Conservation (phyloP, 2,888 invertebrate genomes). For the Apocheima hispidaria region DNA sequence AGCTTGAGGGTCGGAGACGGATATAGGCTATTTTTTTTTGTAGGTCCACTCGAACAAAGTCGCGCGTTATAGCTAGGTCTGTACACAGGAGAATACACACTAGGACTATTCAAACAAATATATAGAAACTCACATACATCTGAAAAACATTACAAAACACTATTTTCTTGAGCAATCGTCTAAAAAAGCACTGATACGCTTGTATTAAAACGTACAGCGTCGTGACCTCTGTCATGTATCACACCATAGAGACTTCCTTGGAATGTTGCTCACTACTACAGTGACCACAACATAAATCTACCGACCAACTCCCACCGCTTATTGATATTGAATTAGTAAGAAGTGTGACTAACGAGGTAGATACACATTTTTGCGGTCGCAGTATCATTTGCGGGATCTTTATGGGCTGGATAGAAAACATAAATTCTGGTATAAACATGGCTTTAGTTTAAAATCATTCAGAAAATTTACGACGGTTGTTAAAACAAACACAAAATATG, state of each 20-base stretch:
- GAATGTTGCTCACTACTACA: not conserved
- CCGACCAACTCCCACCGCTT: constrained; percentile 8
- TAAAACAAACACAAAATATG: constrained; percentile 2
- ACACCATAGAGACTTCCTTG: constrained; percentile 1
- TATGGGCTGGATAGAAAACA: constrained; percentile 32
- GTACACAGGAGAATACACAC: too few relatives aligned
- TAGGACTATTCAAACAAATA: too few relatives aligned
- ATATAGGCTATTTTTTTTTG: too few relatives aligned
- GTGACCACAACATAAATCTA: constrained; percentile 8
- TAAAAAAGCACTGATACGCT: not conserved
- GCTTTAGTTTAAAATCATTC: constrained; percentile 26
- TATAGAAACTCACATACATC: too few relatives aligned
- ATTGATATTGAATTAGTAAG: constrained; percentile 66
- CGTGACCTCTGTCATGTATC: not conserved
- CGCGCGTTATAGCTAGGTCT: too few relatives aligned
- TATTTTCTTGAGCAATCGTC: too few relatives aligned
- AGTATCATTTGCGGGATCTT: constrained; percentile 45
- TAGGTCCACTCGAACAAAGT: too few relatives aligned
- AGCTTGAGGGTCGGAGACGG: too few relatives aligned
- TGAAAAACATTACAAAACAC: too few relatives aligned
- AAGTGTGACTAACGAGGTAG: constrained; percentile 51
- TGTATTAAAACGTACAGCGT: not conserved
- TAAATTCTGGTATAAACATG: constrained; percentile 48
- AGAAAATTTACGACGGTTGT: not conserved
- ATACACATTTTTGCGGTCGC: constrained; percentile 48